These are phyloP conservation scores for Epicauta chinensis DNA, from an alignment of 1,140 invertebrate genomes.

Conservation along the genomic window DNA sequence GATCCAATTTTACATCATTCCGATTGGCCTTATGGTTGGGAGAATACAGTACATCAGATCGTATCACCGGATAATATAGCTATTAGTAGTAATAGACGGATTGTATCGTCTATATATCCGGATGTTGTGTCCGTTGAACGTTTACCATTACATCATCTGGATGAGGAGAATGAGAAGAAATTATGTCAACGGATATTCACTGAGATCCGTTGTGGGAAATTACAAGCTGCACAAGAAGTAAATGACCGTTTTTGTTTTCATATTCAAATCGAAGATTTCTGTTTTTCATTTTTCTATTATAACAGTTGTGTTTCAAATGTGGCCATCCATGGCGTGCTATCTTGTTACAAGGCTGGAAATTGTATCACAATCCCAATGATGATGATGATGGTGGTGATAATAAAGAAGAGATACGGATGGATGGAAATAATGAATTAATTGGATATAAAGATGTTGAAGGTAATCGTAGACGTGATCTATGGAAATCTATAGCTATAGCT, in stretches of 20 bases:
- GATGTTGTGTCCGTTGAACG: conserved; percentile 82
- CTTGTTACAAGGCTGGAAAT: conserved; percentile 81
- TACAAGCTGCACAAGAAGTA: conserved; percentile 70
- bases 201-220: conserved; percentile 77
- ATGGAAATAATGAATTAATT: no score
- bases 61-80: conserved; percentile 49
- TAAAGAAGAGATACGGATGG: conserved; percentile 34
- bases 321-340: conserved; percentile 89
- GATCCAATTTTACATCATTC: conserved; percentile 64
- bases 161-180: conserved; percentile 80
- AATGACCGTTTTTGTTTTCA: neutral
- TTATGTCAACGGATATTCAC: conserved; percentile 62
- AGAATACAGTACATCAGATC: conserved; percentile 83
- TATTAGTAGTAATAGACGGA: conserved; percentile 50
- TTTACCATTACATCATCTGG: conserved; percentile 77
- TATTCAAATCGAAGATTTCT: neutral
- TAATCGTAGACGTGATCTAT: conserved; percentile 82
- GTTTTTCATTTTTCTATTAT: neutral
- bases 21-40: conserved; percentile 77
- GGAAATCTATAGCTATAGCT: conserved; percentile 81
- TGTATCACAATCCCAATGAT: conserved; percentile 73
- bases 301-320: conserved; percentile 66
- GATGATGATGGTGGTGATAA: conserved; percentile 1
- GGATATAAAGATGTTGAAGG: conserved; percentile 58
- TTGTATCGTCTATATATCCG: conserved; percentile 81